Evolutionary conservation across 2,797 vertebrate genomes (phyloP).

Genomic region (Setipinna tenuifilis): DNA sequence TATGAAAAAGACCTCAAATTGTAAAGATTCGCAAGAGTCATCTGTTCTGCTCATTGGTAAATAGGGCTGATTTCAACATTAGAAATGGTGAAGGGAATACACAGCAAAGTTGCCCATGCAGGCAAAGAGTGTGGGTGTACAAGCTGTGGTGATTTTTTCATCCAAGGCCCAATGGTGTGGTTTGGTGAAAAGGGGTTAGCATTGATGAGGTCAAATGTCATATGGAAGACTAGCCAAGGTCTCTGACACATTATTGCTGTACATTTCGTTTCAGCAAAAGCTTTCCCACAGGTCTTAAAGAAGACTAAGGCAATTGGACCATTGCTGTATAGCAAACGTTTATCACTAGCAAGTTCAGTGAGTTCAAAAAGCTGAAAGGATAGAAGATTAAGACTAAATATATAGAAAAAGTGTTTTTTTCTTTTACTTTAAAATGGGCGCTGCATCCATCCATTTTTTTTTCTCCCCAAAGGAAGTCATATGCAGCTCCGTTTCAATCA

Average conservation of each 20-base stretch:
- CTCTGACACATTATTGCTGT: neutral
- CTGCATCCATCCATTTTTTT: neutral
- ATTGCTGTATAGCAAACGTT: neutral
- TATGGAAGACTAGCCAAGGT: constrained; percentile 18
- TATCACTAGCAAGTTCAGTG: neutral
- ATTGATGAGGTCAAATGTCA: constrained; percentile 29
- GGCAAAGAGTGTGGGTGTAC: neutral
- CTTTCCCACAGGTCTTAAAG: neutral
- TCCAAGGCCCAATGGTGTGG: neutral
- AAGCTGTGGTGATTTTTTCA: neutral
- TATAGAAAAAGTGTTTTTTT: neutral
- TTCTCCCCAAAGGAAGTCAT: neutral
- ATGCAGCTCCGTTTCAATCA: neutral
- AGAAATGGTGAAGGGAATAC: neutral
- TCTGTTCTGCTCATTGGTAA: neutral
- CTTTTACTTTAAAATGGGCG: neutral
- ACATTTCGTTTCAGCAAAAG: neutral
- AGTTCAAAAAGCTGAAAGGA: neutral
- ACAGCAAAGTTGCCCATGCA: neutral
- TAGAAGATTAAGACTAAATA: no score
- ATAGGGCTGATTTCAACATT: neutral
- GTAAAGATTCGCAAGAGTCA: neutral
- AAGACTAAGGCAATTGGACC: neutral
- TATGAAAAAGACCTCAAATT: neutral
- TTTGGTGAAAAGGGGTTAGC: neutral